Evolutionary conservation across 2,797 vertebrate genomes (phyloP), one percentile per base, ranked within the genome.

Genomic region (Micrastur ruficollis): DNA sequence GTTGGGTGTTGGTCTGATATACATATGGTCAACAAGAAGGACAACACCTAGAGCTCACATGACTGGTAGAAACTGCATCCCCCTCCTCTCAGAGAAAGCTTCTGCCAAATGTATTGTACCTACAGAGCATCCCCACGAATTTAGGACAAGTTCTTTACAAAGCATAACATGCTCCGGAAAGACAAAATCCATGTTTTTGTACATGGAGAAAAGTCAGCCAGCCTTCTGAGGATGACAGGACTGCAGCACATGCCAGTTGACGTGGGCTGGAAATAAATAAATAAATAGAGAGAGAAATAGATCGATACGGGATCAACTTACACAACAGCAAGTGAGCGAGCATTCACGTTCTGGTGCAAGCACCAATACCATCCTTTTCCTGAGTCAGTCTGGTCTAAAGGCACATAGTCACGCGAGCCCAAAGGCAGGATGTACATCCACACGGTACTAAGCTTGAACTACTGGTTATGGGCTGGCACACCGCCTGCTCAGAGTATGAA

Each of bases 21-120:
- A 11, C 5, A 6, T 32, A 31, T 62, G 50, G 21, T 49, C 73
- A 65, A 15, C 12, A 44, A 84, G 50, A 32, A 67, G 34, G 32
- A 46, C 40, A 59, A 15, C 36, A 44, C 13, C 8, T 49, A 16
- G 12, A 75, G 15, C n/a, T 61, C 40, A 38, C 11, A 3, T 5
- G 6, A 20, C 32, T 50, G 29, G 9, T 34, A 17, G 32, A 34
- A 34, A 53, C 17, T 8, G 3, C 38, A 62, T 31, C 12, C 10
- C 12, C 9, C 4, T 3, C 12, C 16, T 50, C 44, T 44, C 34
- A 67, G 46, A 52, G 27, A 25, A 49, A 55, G 15, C 15, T 56
- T 59, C 40, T 36, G 13, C 29, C 47, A 55, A 52, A 52, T 0
- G 0, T 12, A 5, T 8, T n/a, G 8, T 16, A 25, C 34, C 26